Base-by-base conservation (phyloP, 2,888 invertebrate species). In the Nomada fucata region DNA sequence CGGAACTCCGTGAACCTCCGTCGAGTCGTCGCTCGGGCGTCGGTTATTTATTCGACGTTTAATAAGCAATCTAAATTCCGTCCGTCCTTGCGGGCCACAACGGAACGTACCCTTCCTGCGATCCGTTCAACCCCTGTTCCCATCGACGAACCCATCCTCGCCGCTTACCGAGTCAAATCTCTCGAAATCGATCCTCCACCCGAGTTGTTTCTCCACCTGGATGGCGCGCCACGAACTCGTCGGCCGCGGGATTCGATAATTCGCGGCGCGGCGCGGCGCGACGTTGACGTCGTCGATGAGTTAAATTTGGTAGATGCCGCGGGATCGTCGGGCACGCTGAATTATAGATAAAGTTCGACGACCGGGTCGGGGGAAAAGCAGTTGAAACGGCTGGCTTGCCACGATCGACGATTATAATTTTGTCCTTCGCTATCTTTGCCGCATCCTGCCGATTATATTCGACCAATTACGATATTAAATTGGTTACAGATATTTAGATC, bases 41-140 rank as follows among this genome's bases (percentile, higher is more conserved):
- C 85, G 89, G 89, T 92, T 92, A 92, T 93, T 93, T 91, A 91
- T 92, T 92, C 90, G 90, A 72, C 88, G 89, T 91, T 92, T 92
- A 92, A 93, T 93, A 92, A 93, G 92, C 93, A 93, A 93, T 93
- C 92, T 92, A 93, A 93, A 93, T 93, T 92, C 93, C 90, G 89
- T 92, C 91, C 90, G 89, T 92, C 91, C 89, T 91, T 88, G 89
- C 73, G 73, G 78, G 53, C 63, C 80, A 74, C 84, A 67, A 73
- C 59, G 79, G 60, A 85, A 71, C 77, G 71, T 79, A 71, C 67
- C 65, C 70, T 57, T 57, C 36, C 55, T 47, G 26, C 59, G 18
- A 53, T 68, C 55, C 61, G n/a, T 73, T 65, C 82, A 57, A 57
- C 44, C 70, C 57, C 82, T 72, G 55, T 71, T 72, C 82, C n/a